These are phyloP conservation scores for Psophia crepitans DNA, from an alignment of 2,113 vertebrate species.

Conservation along the genomic window DNA sequence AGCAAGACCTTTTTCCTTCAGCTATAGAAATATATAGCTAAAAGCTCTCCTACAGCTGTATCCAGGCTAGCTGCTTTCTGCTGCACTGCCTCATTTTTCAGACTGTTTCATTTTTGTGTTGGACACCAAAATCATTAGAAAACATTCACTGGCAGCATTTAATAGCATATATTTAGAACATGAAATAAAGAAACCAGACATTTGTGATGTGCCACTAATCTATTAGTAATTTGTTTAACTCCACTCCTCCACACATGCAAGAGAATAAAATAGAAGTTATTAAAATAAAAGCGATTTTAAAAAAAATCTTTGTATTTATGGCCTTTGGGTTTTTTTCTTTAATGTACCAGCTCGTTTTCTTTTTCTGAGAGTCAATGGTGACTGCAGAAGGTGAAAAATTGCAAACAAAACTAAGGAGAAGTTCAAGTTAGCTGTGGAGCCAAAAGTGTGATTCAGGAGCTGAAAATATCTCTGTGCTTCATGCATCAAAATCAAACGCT, in stretches of 20 bases:
- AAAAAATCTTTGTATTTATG: neutral
- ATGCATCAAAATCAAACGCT: slow-evolving; percentile 68
- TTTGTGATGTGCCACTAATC: slow-evolving; percentile 1
- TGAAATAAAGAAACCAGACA: neutral
- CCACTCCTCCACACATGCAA: neutral
- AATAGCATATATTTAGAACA: neutral
- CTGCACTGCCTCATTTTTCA: neutral
- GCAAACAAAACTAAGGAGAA: slow-evolving; percentile 35
- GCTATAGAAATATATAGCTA: neutral
- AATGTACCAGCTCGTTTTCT: neutral
- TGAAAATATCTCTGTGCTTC: slow-evolving; percentile 69
- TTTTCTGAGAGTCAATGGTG: neutral
- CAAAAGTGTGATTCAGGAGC: slow-evolving; percentile 68
- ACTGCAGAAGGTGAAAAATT: neutral
- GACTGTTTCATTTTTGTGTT: neutral
- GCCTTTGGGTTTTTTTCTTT: neutral
- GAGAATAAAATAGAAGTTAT: neutral
- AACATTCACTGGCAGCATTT: slow-evolving; percentile 4
- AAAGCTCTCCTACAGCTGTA: neutral
- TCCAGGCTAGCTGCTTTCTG: neutral
- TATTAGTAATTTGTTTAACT: neutral
- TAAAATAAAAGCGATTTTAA: neutral
- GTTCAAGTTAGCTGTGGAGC: slow-evolving; percentile 42
- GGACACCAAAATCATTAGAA: slow-evolving; percentile 13
- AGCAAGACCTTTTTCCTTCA: neutral